Conservation (phyloP, 2,113 vertebrate species). For the Pteronura brasiliensis region DNA sequence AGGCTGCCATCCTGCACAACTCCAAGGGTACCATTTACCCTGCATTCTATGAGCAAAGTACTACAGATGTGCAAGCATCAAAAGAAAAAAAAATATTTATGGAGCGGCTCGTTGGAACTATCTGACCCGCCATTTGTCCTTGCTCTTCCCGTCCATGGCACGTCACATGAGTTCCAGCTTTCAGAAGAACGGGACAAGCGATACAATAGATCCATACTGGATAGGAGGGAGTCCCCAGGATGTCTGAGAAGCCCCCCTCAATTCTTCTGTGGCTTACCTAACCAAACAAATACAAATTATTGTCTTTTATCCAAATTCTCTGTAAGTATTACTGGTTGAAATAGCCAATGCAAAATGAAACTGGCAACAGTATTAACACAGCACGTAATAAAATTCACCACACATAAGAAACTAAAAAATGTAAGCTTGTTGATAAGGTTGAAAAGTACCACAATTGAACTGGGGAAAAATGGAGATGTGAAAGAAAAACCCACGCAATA, state of each 20-base stretch:
- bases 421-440: not conserved
- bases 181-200: not conserved
- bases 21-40: not conserved
- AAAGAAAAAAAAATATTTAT: not conserved
- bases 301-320: not conserved
- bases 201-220: not conserved
- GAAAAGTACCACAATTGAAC: not conserved
- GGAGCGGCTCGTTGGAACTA: not conserved
- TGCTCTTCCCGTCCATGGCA: not conserved
- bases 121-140: not conserved
- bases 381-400: not conserved
- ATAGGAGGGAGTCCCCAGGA: too few relatives aligned
- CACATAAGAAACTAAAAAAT: not conserved
- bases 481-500: not conserved
- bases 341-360: not conserved
- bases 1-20: not conserved
- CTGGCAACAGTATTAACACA: not conserved
- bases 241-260: not conserved
- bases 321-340: not conserved
- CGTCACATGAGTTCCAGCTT: too few relatives aligned
- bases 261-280: not conserved
- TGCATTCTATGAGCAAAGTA: rapidly evolving
- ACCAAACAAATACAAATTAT: not conserved
- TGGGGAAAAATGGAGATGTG: not conserved
- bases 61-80: not conserved